Conservation (phyloP, 2,113 vertebrate species). For the Hepsetus odoe region DNA sequence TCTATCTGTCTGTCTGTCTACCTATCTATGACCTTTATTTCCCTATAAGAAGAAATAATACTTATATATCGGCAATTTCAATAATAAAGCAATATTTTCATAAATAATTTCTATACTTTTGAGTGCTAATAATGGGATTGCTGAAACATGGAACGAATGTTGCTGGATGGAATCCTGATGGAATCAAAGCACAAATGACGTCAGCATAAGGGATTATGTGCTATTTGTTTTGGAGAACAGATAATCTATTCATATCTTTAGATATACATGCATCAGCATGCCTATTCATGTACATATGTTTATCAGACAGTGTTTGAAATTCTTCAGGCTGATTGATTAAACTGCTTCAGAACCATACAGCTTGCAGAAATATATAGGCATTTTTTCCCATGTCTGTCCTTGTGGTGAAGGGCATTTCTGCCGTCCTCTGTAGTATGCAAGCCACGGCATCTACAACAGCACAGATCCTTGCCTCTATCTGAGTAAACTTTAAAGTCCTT, state of each 20-base stretch:
- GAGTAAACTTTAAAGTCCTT: constrained; percentile 54
- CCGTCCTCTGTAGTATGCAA: constrained; percentile 4
- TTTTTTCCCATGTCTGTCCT: not conserved
- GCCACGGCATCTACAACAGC: constrained; percentile 23
- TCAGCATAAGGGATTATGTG: constrained; percentile 60
- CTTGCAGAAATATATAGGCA: not conserved
- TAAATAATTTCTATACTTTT: constrained; percentile 13
- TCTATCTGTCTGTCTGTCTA: too few species aligned
- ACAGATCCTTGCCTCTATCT: constrained; percentile 55
- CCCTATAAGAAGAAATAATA: not conserved
- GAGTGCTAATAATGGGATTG: constrained; percentile 53
- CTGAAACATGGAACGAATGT: constrained; percentile 76
- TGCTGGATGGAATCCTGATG: constrained; percentile 66
- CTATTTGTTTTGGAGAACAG: constrained; percentile 60
- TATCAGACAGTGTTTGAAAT: not conserved
- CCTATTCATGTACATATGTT: constrained; percentile 8
- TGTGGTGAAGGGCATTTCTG: constrained; percentile 3
- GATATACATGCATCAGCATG: constrained; percentile 38
- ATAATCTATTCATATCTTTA: constrained; percentile 67
- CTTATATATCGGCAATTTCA: not conserved
- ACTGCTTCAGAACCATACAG: not conserved
- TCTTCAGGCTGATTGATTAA: not conserved
- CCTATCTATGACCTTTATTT: too few species aligned
- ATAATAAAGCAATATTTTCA: too few species aligned
- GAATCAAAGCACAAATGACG: constrained; percentile 46